Percentiles rank a stretch among this genome's conserved stretches.
phyloP scores from a whole-genome alignment of 2,888 invertebrate genomes.

The Anticlea derivata region DNA sequence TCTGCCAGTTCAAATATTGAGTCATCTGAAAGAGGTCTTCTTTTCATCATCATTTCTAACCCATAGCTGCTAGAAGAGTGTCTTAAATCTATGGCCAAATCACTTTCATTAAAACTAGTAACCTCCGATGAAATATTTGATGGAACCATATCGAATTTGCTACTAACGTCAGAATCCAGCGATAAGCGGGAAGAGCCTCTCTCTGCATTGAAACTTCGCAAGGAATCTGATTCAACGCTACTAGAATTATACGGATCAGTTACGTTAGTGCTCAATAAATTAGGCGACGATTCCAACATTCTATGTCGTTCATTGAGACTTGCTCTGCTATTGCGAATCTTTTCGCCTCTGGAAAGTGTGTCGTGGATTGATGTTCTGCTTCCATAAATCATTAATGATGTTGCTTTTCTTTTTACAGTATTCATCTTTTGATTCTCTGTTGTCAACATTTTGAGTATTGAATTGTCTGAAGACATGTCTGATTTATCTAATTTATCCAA shows the following conservation, averaged over 20 bases:
- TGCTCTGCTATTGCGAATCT: slow-evolving; percentile 74
- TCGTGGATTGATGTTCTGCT: slow-evolving; percentile 80
- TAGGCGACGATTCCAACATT: slow-evolving; percentile 50
- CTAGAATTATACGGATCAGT: slow-evolving; percentile 67
- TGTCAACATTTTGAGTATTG: slow-evolving; percentile 77
- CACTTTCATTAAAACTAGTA: slow-evolving; percentile 68
- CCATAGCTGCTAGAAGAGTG: slow-evolving; percentile 63
- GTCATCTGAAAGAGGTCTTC: slow-evolving; percentile 90
- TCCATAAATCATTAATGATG: slow-evolving; percentile 80
- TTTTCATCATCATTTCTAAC: slow-evolving; percentile 85
- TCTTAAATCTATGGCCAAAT: slow-evolving; percentile 82
- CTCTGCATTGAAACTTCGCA: slow-evolving; percentile 74
- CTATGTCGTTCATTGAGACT: slow-evolving; percentile 68
- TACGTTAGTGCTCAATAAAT: slow-evolving; percentile 57
- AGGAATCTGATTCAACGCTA: slow-evolving; percentile 72
- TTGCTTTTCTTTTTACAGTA: slow-evolving; percentile 74
- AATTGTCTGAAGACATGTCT: slow-evolving; percentile 74
- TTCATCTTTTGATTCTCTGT: slow-evolving; percentile 74
- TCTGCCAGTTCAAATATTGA: slow-evolving; percentile 88
- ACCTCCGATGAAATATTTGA: slow-evolving; percentile 74
- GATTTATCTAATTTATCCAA: slow-evolving; percentile 80
- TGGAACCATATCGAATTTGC: slow-evolving; percentile 74
- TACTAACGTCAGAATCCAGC: slow-evolving; percentile 76
- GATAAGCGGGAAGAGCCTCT: slow-evolving; percentile 75
- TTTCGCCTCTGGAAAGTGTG: slow-evolving; percentile 78